phyloP scores from a whole-genome alignment of 2,113 vertebrate genomes.

The Odontophorus gujanensis region DNA sequence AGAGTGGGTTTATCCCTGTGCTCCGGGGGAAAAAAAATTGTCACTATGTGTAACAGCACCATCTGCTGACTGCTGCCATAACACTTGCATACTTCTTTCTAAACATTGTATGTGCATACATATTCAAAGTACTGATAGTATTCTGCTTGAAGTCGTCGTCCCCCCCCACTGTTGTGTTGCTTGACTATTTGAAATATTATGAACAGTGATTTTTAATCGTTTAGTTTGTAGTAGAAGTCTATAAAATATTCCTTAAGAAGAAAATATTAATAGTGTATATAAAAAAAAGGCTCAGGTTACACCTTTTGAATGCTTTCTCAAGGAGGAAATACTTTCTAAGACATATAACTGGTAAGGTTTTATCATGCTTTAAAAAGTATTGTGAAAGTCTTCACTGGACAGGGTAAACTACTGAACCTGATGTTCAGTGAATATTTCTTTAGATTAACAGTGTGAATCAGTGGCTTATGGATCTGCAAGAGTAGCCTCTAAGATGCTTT shows the following conservation, averaged over 20 bases:
- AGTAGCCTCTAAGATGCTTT: background rate
- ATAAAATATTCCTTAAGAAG: background rate
- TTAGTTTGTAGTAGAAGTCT: background rate
- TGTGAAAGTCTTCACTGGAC: background rate
- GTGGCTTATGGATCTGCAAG: background rate
- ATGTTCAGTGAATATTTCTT: background rate
- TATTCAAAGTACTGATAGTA: background rate
- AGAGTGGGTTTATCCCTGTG: accelerated
- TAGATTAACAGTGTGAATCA: background rate
- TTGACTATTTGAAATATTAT: background rate
- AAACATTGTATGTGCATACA: background rate
- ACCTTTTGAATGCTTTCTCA: background rate
- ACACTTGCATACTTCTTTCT: background rate
- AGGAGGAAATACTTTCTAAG: background rate
- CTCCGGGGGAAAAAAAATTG: background rate
- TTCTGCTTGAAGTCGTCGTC: background rate
- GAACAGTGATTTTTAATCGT: background rate
- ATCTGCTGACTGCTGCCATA: background rate
- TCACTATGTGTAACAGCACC: background rate
- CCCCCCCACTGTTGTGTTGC: background rate
- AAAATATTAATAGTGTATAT: background rate
- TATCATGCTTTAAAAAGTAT: background rate
- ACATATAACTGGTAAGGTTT: background rate
- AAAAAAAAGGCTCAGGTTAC: background rate
- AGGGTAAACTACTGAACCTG: background rate